Base-by-base conservation (phyloP, 2,888 invertebrate species). In the Sphaerophoria taeniata region DNA sequence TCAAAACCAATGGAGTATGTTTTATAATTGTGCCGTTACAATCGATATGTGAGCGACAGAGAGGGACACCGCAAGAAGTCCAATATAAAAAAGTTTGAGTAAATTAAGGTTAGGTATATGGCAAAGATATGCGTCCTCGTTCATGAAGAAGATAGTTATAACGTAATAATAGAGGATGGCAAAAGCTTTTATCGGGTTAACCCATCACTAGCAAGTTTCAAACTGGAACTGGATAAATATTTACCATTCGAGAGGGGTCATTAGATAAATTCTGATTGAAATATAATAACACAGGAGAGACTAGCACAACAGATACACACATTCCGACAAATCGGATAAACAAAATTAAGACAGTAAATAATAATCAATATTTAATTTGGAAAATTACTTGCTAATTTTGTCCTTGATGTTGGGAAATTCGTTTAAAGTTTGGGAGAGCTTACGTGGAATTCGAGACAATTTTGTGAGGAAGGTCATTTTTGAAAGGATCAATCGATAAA, bases 1-100 rank as follows among this genome's bases (percentile, higher is more conserved):
- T 39, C 33, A 31, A 69, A 65, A 43, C 47, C 70, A 78, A 78
- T 83, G 51, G 70, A 63, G 49, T 49, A 77, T 77, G 39, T 5
- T 6, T 51, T 45, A 49, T 43, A 51, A 63, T 61, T 61, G n/a
- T 53, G 60, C 39, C 36, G 36, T 60, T 61, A 63, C 55, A 58
- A 65, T 58, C 65, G 58, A 79, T 73, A 63, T 5, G 53, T 45
- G 11, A 36, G 76, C 9, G 43, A 43, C 3, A 43, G 43, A 43
- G 43, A 43, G 43, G 12, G 9, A 9, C 9, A 43, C 11, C 9
- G 39, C 39, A 58, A 71, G 63, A 63, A 65, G 36, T 65, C 14
- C 3, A 43, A 43, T 24, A 24, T 55, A 43, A 47, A 39, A 61
- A 53, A 69, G 39, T 67, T 67, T 39, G 36, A 11, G 24, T 12